Evolutionary conservation across 2,113 vertebrate genomes (phyloP), one percentile per base, ranked within the genome.

Genomic region (Pipa parva): DNA sequence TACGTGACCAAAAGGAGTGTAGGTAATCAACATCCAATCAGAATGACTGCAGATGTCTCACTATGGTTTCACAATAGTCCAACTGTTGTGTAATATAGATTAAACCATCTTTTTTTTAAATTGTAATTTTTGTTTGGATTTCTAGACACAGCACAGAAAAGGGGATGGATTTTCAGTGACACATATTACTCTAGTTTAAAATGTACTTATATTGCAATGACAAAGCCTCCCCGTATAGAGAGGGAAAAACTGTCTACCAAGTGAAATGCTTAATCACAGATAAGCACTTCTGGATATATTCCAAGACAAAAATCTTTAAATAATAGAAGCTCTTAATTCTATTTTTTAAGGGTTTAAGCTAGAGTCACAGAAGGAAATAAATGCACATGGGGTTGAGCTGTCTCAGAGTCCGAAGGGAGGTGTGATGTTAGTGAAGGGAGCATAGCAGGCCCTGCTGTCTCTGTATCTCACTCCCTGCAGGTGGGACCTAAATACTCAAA

Each of bases 401-500:
- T 52, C 24, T 17, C 5, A 2, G 3, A 11, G 46, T 60, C 65
- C 31, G 7, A 33, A 21, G 57, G 56, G 65, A 51, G 56, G 64
- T 49, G 64, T 46, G 64, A 21, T 18, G 24, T 12, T 25, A 33
- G 42, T 5, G 54, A 59, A 57, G 31, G 33, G 56, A 33, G 61
- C 15, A 1, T 3, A 31, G 2, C 25, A 45, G 29, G 17, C 55
- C 55, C 65, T 1, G 31, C 48, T 50, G 65, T 51, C 56, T 60
- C 57, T 51, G 57, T 33, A 69, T 59, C 65, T 69, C 56, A 28
- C 45, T 27, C 65, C 52, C 46, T 1, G 65, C 65, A 69, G 65
- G 65, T 60, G 65, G 65, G 56, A 48, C 45, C 56, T 27, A 59
- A 69, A 69, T 48, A 59, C 55, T 59, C 46, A 52, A 56, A 69